Percentiles rank a stretch among this genome's conserved stretches.
Conservation (phyloP, 2,797 vertebrate genomes). For the Hyperoplus immaculatus region DNA sequence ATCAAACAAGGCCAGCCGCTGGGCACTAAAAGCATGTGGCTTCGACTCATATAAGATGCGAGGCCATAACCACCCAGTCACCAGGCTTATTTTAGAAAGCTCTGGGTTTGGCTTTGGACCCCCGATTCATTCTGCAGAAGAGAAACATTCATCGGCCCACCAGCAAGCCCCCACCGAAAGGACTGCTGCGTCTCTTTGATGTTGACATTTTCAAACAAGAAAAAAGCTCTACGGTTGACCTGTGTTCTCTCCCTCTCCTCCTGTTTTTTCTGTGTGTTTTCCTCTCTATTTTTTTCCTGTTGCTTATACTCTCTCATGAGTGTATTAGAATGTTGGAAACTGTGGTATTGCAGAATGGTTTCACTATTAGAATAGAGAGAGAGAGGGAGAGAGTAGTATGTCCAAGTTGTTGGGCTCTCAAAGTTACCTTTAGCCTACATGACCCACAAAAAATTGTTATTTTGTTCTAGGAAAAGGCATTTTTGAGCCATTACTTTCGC, state of each 20-base stretch:
- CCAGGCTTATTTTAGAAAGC: conserved; percentile 51
- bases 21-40: conserved; percentile 55
- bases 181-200: conserved; percentile 64
- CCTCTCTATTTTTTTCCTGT: conserved; percentile 35
- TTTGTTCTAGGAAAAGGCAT: conserved; percentile 74
- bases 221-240: conserved; percentile 78
- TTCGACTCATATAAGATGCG: conserved; percentile 47
- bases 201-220: conserved; percentile 78
- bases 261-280: conserved; percentile 43
- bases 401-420: conserved; percentile 69
- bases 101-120: conserved; percentile 62
- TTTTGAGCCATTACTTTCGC: conserved; percentile 82
- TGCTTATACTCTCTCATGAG: conserved; percentile 34
- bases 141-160: conserved; percentile 55
- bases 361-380: conserved; percentile 59
- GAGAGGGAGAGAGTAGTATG: conserved; percentile 58
- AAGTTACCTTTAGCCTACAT: conserved; percentile 64
- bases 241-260: conserved; percentile 44
- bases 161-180: conserved; percentile 46
- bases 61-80: conserved; percentile 56
- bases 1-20: conserved; percentile 31
- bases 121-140: conserved; percentile 56
- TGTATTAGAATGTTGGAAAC: conserved; percentile 52
- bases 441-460: conserved; percentile 75
- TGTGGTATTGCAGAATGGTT: conserved; percentile 55